These are phyloP conservation scores for Hipposideros armiger DNA, from an alignment of 2,113 vertebrate species.

Conservation along the genomic window DNA sequence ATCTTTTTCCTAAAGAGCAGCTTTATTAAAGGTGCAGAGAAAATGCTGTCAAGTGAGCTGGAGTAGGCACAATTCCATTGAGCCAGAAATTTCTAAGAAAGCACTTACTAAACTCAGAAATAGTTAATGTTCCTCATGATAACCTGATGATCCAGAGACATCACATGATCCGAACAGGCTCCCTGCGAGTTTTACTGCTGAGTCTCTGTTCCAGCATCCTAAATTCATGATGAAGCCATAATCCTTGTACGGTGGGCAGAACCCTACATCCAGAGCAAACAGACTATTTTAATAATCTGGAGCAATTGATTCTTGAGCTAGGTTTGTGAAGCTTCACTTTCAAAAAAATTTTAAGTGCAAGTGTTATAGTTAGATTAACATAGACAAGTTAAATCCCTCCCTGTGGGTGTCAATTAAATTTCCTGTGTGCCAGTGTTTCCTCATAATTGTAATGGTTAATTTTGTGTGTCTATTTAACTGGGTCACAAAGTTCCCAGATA, in stretches of 20 bases:
- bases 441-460: background rate
- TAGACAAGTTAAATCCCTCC: background rate
- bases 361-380: background rate
- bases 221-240: background rate
- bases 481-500: background rate
- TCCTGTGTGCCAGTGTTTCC: background rate
- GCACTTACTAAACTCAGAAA: background rate
- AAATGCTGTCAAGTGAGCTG: background rate
- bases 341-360: background rate
- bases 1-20: slow-evolving; percentile 9
- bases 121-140: background rate
- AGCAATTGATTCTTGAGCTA: background rate
- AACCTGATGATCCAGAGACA: background rate
- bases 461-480: background rate
- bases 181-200: background rate
- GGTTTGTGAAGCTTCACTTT: background rate
- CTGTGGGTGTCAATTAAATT: background rate
- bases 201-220: background rate
- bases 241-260: background rate
- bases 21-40: background rate
- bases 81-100: background rate
- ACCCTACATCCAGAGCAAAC: background rate
- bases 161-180: background rate
- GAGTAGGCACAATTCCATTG: background rate
- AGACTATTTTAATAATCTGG: slow-evolving; percentile 1